Evolutionary conservation across 2,113 vertebrate genomes (phyloP), one percentile per base, ranked within the genome.

Genomic region (Trichomycterus rosablanca): DNA sequence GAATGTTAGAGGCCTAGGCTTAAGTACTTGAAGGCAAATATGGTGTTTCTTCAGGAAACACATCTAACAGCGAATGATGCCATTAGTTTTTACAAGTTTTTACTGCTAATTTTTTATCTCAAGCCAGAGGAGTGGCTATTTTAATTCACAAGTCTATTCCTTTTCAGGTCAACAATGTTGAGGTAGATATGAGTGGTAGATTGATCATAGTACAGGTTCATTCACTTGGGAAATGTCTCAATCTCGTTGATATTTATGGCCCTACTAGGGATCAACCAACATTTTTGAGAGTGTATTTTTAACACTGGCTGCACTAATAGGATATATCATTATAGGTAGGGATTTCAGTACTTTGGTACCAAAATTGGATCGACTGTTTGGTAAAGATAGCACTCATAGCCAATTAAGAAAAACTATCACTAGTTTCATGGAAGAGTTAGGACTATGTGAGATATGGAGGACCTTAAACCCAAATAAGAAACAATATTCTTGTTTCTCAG

Each of bases 31-130:
- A 14, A 57, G 5, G 22, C 54, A 16, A 43, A 57, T 42, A 42
- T 43, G 15, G 37, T 57, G 37, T 57, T 57, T 57, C 53, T 56
- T 8, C 53, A 56, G 1, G 54, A 57, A 57, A 42, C 19, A 43
- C 54, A 43, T 11, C 26, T 57, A 42, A 57, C 24, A n/a, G 4
- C 40, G 1, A 43, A 43, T 18, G 40, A 58, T 7, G n/a, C 30
- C 3, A 18, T 23, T 30, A 49, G 32, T 48, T 22, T 60, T 14
- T 3, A 7, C 30, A 60, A 24, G 44, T 49, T 3, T 60, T 60
- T 37, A 2, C 19, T 20, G 43, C 58, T 32, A 19, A 26, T 10
- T 20, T 63, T 63, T 54, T 23, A 19, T 30, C 60, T n/a, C 24
- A 53, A 20, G n/a, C n/a, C n/a, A n/a, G n/a, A n/a, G n/a, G n/a